Evolutionary conservation across 2,113 vertebrate species (phyloP).

Genomic region (Aythya baeri): DNA sequence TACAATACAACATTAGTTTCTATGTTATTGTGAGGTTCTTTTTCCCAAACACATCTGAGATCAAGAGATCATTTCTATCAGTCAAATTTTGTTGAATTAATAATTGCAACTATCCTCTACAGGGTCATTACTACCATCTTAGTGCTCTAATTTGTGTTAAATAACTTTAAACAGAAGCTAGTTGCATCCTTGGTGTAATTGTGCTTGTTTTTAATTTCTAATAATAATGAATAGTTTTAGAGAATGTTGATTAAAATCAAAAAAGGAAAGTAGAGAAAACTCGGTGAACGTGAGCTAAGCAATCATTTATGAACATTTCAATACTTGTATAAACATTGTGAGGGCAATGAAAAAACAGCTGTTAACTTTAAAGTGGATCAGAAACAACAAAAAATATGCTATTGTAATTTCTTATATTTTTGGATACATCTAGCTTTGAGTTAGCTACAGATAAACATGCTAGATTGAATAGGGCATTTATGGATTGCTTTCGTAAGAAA

Average conservation of each 20-base stretch:
- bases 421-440: neutral
- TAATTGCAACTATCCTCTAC: neutral
- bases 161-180: slow-evolving; percentile 4
- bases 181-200: neutral
- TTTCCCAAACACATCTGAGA: neutral
- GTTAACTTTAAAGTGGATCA: neutral
- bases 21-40: neutral
- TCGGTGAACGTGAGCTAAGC: neutral
- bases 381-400: neutral
- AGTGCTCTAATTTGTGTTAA: slow-evolving; percentile 15
- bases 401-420: neutral
- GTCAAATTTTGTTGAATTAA: slow-evolving; percentile 6
- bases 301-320: neutral
- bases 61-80: neutral
- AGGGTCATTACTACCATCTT: neutral
- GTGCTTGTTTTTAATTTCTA: neutral
- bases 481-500: neutral
- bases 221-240: neutral
- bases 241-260: neutral
- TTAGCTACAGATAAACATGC: neutral
- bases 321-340: neutral
- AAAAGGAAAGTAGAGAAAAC: neutral
- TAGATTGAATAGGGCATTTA: neutral
- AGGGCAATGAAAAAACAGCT: neutral
- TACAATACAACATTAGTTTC: neutral